Percentiles rank a stretch among this genome's conserved stretches.
Conservation (phyloP, 2,888 invertebrate genomes). For the Perizoma flavofasciatum region DNA sequence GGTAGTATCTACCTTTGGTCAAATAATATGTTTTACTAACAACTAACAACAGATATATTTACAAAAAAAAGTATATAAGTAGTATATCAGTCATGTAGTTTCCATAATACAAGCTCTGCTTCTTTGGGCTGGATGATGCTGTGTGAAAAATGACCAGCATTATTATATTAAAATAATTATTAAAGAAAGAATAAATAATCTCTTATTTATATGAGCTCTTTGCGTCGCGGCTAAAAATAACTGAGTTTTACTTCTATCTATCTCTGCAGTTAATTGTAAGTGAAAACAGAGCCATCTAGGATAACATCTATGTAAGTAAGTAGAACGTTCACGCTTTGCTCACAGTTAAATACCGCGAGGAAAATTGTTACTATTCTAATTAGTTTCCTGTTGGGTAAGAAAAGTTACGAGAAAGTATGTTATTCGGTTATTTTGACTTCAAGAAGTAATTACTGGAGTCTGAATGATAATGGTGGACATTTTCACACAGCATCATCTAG, state of each 20-base stretch:
- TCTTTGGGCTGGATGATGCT: no score
- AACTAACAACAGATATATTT: no score
- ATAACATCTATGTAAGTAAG: slow-evolving; percentile 37
- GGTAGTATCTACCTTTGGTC: no score
- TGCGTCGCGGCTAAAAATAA: not conserved
- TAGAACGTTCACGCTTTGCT: slow-evolving; percentile 34
- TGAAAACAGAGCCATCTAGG: slow-evolving; percentile 37
- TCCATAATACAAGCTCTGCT: no score
- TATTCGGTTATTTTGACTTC: slow-evolving; percentile 3
- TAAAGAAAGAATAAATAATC: no score
- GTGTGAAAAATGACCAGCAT: no score
- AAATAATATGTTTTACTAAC: no score
- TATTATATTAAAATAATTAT: no score
- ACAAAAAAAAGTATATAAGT: no score
- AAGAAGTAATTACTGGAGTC: not conserved
- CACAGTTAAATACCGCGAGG: slow-evolving; percentile 9
- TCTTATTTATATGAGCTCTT: not conserved
- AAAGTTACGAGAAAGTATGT: slow-evolving; percentile 13
- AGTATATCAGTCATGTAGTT: no score
- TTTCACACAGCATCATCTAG: no score
- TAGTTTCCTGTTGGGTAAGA: slow-evolving; percentile 29
- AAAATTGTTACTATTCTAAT: slow-evolving; percentile 30
- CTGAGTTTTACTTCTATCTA: not conserved
- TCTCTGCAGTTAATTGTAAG: slow-evolving; percentile 20
- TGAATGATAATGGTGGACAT: no score